phyloP scores from a whole-genome alignment of 2,797 vertebrate genomes.

The Thunnus albacares region DNA sequence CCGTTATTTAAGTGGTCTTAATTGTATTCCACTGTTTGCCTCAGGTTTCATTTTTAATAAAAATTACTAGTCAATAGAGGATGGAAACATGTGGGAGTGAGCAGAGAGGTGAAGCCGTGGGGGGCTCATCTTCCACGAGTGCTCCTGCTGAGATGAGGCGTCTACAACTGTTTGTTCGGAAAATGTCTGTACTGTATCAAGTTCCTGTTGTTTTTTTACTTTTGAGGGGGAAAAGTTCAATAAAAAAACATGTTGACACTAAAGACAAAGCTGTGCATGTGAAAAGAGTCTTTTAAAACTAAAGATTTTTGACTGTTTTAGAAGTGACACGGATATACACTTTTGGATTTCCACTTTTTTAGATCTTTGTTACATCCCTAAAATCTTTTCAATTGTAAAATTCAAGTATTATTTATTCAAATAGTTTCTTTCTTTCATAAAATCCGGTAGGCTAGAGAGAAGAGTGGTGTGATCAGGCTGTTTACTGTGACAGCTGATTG shows the following conservation, averaged over 20 bases:
- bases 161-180: constrained; percentile 2
- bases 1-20: constrained; percentile 40
- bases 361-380: background rate
- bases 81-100: constrained; percentile 20
- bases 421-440: background rate
- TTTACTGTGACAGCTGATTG: no score
- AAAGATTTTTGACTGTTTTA: background rate
- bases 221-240: background rate
- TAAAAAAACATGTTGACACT: background rate
- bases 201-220: constrained; percentile 20
- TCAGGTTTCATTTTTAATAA: constrained; percentile 57
- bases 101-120: constrained; percentile 8
- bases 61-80: constrained; percentile 21
- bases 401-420: background rate
- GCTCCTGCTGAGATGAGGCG: constrained; percentile 16
- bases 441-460: background rate
- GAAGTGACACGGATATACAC: background rate
- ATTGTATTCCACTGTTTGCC: constrained; percentile 47
- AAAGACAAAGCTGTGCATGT: background rate
- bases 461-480: background rate
- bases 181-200: constrained; percentile 15
- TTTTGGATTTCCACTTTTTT: background rate
- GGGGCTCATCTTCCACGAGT: constrained; percentile 23
- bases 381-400: background rate
- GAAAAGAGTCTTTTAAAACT: background rate